Conservation (phyloP, 2,888 invertebrate genomes). For the Cremastinae sp. region DNA sequence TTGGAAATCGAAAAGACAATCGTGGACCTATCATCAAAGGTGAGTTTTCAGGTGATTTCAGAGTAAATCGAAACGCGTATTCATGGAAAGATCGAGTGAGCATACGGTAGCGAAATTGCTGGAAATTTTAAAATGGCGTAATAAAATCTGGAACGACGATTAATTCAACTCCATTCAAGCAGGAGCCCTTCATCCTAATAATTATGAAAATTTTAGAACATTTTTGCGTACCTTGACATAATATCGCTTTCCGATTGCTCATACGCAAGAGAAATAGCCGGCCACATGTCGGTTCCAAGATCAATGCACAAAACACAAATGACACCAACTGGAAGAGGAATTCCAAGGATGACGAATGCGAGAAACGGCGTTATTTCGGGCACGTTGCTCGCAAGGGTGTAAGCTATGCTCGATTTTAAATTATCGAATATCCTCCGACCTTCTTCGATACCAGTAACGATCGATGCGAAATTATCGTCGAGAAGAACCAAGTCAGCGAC, state of each 20-base stretch:
- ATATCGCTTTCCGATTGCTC: conserved; percentile 89
- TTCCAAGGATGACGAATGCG: conserved; percentile 81
- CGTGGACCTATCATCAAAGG: no score
- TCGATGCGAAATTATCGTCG: conserved; percentile 84
- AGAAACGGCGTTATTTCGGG: conserved; percentile 83
- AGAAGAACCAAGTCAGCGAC: conserved; percentile 84
- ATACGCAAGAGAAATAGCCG: conserved; percentile 90
- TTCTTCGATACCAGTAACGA: conserved; percentile 84
- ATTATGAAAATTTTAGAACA: neutral
- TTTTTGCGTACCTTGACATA: conserved; percentile 81
- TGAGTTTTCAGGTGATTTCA: no score
- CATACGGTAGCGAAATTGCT: no score
- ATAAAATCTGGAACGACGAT: no score
- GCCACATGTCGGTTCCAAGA: conserved; percentile 89
- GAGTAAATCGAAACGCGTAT: no score
- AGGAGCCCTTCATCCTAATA: no score
- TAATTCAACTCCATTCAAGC: no score
- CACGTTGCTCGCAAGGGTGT: conserved; percentile 83
- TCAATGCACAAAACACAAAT: conserved; percentile 87
- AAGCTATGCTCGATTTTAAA: conserved; percentile 83
- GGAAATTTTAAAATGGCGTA: no score
- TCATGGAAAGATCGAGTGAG: no score
- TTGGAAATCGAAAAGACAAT: no score
- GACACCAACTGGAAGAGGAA: conserved; percentile 83
- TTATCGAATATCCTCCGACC: conserved; percentile 83